Conservation (phyloP, 2,888 invertebrate genomes). For the Hybos culiciformis region DNA sequence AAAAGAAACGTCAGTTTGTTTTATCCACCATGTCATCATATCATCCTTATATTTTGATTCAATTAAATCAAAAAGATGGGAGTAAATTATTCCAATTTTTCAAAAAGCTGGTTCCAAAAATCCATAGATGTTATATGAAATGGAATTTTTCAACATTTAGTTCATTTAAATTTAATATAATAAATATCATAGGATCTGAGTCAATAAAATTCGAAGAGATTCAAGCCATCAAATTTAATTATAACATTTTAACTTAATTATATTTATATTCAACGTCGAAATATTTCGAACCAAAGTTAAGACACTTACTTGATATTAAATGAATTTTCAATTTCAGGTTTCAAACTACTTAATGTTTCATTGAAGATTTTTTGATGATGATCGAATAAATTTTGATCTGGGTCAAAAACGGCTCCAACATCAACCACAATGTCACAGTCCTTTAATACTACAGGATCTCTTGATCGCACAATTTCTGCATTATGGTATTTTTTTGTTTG, state of each 20-base stretch:
- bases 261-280: background rate
- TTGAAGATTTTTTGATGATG: slow-evolving; percentile 81
- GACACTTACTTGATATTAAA: slow-evolving; percentile 42
- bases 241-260: no score
- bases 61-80: background rate
- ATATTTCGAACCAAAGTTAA: background rate
- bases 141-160: no score
- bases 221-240: background rate
- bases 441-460: slow-evolving; percentile 47
- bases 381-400: slow-evolving; percentile 64
- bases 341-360: slow-evolving; percentile 50
- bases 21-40: background rate
- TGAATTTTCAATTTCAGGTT: slow-evolving; percentile 44
- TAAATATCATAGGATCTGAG: no score
- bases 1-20: background rate
- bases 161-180: no score
- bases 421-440: slow-evolving; percentile 90
- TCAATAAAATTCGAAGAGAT: background rate
- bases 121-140: background rate
- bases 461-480: slow-evolving; percentile 62
- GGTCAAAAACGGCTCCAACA: slow-evolving; percentile 79
- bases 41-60: background rate
- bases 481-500: slow-evolving; percentile 64
- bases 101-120: background rate
- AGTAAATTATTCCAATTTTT: background rate